Evolutionary conservation across 2,888 invertebrate genomes (phyloP), one percentile per base, ranked within the genome.

Genomic region (Pegoplata infirma): DNA sequence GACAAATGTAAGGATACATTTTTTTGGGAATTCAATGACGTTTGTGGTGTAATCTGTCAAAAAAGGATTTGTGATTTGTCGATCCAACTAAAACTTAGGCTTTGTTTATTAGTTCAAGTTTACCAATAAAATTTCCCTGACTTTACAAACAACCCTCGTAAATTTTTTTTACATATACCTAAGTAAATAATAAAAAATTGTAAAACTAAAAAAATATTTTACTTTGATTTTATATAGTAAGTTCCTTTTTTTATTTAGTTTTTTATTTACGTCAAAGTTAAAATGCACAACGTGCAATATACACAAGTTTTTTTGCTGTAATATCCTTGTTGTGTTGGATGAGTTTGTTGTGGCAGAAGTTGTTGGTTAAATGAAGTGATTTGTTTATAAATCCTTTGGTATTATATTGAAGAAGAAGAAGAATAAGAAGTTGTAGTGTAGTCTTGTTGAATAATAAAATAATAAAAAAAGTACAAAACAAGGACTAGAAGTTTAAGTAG

Each of bases 281-380:
- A 59, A 76, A 76, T 71, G 71, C 56, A 66, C 66, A 59, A 71
- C 51, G 64, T 64, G 71, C 51, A 64, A 49, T 47, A 59, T 28
- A 10, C n/a, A n/a, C n/a, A n/a, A n/a, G n/a, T 51, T 63, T 55
- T 14, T 14, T 44, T 19, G 40, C 17, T 36, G 56, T 23, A 58
- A 55, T 40, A 76, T 64, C 71, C 63, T 51, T 58, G 21, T 47
- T 68, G 46, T 28, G n/a, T n/a, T n/a, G n/a, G 51, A 44, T 32
- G 51, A 28, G 47, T 72, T 47, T 36, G 32, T 59, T 61, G 44
- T 21, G 32, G 58, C 14, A 32, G 55, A 58, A 32, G 28, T 55
- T 67, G 23, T 74, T 56, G 61, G 66, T 59, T 44, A 74, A 79
- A 71, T 71, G 55, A 75, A 75, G 74, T 79, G 71, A 71, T 66